Evolutionary conservation across 2,797 vertebrate species (phyloP).

Genomic region (Sebastes ruberrimus): DNA sequence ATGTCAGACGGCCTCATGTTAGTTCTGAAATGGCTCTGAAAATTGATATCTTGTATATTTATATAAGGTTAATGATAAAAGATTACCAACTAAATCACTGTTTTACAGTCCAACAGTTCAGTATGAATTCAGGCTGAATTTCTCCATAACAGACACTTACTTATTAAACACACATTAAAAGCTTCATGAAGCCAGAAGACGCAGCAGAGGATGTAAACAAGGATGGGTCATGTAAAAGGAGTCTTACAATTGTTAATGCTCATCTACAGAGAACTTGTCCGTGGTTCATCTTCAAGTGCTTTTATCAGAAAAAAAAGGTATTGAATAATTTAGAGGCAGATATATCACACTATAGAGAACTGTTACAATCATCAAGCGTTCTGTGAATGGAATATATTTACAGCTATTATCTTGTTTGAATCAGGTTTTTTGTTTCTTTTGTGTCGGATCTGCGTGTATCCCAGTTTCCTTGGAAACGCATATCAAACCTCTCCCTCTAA

Average conservation of each 20-base stretch:
- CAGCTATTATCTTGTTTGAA: constrained; percentile 63
- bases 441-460: constrained; percentile 21
- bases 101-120: background rate
- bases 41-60: background rate
- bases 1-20: background rate
- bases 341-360: constrained; percentile 22
- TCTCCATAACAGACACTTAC: background rate
- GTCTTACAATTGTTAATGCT: background rate
- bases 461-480: constrained; percentile 77
- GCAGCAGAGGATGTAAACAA: background rate
- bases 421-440: constrained; percentile 57
- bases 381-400: constrained; percentile 59
- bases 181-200: background rate
- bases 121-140: background rate
- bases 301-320: constrained; percentile 14
- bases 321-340: constrained; percentile 53
- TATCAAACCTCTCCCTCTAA: constrained; percentile 63
- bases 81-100: background rate
- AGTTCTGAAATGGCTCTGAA: background rate
- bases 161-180: background rate
- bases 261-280: constrained; percentile 14
- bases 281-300: constrained; percentile 18
- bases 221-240: background rate
- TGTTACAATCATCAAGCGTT: constrained; percentile 23
- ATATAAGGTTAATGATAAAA: background rate